Evolutionary conservation across 2,113 vertebrate genomes (phyloP).

Genomic region (Phoenicopterus ruber): DNA sequence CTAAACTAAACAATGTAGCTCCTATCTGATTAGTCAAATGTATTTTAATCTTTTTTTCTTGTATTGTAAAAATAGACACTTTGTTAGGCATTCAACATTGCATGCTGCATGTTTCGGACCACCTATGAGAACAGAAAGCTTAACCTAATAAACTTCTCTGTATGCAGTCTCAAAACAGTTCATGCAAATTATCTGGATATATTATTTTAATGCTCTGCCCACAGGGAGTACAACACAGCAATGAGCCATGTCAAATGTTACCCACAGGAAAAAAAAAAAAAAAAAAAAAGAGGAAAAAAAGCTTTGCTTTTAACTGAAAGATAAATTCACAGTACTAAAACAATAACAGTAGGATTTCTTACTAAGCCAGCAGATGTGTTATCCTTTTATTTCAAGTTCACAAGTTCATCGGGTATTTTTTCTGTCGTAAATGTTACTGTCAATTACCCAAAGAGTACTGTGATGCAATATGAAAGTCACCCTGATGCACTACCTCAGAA

Average conservation of each 20-base stretch:
- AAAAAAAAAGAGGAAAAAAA: neutral
- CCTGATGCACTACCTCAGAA: conserved; percentile 18
- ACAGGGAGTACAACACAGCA: neutral
- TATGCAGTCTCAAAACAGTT: neutral
- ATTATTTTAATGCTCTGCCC: neutral
- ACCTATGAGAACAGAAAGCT: neutral
- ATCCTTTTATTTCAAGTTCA: conserved; percentile 14
- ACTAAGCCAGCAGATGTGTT: neutral
- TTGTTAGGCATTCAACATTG: neutral
- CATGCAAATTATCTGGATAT: conserved; percentile 32
- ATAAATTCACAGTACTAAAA: conserved; percentile 19
- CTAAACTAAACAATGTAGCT: neutral
- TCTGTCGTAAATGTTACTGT: neutral
- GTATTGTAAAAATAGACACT: neutral
- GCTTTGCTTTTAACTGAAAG: neutral
- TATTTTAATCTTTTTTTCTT: neutral
- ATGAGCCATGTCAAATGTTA: neutral
- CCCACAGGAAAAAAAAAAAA: neutral
- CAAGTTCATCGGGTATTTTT: neutral
- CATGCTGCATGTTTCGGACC: neutral
- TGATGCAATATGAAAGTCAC: neutral
- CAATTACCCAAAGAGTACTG: neutral
- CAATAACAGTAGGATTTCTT: neutral
- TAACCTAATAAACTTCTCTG: conserved; percentile 22
- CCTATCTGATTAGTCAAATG: neutral